Evolutionary conservation across 2,888 invertebrate genomes (phyloP).

Genomic region (Andrena bicolor): DNA sequence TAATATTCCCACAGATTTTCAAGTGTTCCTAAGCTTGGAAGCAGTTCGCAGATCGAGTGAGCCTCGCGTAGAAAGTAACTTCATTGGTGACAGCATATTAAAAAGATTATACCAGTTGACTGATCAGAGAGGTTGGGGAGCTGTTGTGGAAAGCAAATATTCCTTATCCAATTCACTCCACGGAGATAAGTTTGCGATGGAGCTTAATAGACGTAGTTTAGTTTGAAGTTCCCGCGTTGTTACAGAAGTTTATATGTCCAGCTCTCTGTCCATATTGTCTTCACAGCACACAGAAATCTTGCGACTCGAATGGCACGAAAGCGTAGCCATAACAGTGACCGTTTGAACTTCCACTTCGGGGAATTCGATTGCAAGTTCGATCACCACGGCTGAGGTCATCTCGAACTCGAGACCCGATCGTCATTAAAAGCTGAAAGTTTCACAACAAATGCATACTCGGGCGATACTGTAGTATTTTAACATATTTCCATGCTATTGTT

Average conservation of each 20-base stretch:
- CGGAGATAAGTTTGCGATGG: too few species aligned
- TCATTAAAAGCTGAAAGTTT: conserved; percentile 44
- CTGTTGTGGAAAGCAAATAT: too few species aligned
- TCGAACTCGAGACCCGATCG: conserved; percentile 8
- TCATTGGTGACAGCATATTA: too few species aligned
- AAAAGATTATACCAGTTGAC: too few species aligned
- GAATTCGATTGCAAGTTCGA: conserved; percentile 54
- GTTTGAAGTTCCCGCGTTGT: background rate
- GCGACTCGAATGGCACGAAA: conserved; percentile 15
- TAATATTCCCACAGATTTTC: too few species aligned
- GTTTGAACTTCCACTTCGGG: conserved; percentile 39
- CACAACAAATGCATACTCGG: background rate
- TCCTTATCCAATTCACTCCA: too few species aligned
- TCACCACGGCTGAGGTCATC: conserved; percentile 46
- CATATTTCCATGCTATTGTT: conserved; percentile 13
- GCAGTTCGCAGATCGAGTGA: too few species aligned
- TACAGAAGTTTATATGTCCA: conserved; percentile 2
- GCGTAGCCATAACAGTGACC: conserved; percentile 43
- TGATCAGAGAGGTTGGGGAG: too few species aligned
- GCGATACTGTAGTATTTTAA: background rate
- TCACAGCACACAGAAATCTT: conserved; percentile 38
- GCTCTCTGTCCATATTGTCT: conserved; percentile 3
- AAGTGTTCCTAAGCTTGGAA: too few species aligned
- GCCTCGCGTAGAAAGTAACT: too few species aligned
- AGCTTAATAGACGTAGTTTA: too few species aligned